Base-by-base conservation (phyloP, 2,797 vertebrate genomes). In the Falco naumanni region DNA sequence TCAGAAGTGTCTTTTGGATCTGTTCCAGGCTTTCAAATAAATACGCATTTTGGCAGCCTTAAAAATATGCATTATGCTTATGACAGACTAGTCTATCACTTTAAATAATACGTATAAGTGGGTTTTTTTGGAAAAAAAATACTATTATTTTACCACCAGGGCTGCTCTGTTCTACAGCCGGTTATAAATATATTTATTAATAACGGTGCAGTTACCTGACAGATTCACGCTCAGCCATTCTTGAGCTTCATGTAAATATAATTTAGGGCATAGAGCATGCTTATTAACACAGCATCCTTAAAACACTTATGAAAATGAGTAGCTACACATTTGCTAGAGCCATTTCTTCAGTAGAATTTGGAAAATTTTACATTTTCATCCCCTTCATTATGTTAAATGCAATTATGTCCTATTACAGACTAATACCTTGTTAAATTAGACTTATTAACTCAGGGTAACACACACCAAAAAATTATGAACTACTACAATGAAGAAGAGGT, bases 391-490 rank as follows among this genome's bases (percentile, higher is more conserved):
- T 79, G 34, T 92, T 48, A 94, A 91, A 94, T 85, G 70, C 59
- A 97, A 92, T 95, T 93, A 94, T 89, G 70, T 5, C 34, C 16
- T 80, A 82, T 74, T 89, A 90, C 34, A 56, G 71, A 92, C 47
- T 87, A 91, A 86, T 95, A 89, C n/a, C 45, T 95, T 92, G 14
- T 80, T 95, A 93, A 96, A 91, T 57, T 90, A 51, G 56, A 59
- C 29, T 21, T 92, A 89, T 89, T 95, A 97, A 85, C 94, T 94
- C 21, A 29, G 8, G 61, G 54, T 61, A 69, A 84, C 41, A 68
- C 39, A 84, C 22, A 86, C 37, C 34, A 74, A 91, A 94, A 87
- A 87, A 68, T 83, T 92, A 89, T 64, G 45, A 89, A 81, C 74
- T 61, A 60, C 31, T 45, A 51, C 41, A 92, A 50, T 29, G 34